phyloP scores from a whole-genome alignment of 2,797 vertebrate genomes.

The Rhinoraja longicauda region DNA sequence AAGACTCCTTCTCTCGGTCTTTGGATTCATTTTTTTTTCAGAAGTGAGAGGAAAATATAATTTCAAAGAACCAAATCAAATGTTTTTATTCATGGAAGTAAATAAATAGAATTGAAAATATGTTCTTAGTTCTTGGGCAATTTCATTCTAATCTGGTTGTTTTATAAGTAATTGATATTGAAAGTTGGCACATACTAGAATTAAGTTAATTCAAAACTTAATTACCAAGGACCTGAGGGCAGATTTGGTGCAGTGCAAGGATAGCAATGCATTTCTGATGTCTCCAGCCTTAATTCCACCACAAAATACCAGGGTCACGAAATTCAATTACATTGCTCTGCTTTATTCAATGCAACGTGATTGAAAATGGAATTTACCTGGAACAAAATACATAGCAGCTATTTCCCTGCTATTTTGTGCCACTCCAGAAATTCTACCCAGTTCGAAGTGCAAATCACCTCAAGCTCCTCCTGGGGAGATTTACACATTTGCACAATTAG shows the following conservation, averaged over 20 bases:
- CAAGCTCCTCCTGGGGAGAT: no score
- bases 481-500: no score
- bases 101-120: background rate
- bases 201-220: background rate
- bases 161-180: conserved; percentile 8
- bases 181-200: background rate
- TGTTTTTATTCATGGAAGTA: background rate
- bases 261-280: background rate
- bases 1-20: background rate
- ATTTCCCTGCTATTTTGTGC: no score
- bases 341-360: no score
- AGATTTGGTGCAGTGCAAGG: background rate
- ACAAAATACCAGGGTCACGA: background rate
- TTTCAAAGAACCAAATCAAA: background rate
- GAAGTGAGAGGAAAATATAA: background rate
- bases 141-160: background rate
- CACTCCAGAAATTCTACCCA: no score
- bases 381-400: no score
- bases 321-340: no score
- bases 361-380: no score
- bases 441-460: no score
- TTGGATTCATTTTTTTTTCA: background rate
- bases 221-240: background rate
- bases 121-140: background rate
- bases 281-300: background rate